Evolutionary conservation across 1,140 invertebrate genomes (phyloP).

Genomic region (Diploscapter pachys): DNA sequence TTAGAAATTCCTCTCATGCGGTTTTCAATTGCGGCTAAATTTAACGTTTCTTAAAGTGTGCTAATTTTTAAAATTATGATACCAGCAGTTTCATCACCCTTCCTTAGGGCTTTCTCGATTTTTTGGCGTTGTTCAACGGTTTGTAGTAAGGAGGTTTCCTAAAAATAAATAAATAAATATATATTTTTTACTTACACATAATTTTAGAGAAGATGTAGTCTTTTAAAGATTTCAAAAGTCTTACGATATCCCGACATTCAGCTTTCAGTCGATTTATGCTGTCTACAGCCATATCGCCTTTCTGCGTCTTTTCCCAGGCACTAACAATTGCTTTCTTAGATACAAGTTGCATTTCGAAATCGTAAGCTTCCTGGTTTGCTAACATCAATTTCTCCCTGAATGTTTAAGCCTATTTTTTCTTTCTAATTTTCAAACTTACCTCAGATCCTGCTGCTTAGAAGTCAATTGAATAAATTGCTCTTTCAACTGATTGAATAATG

Average conservation of each 20-base stretch:
- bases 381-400: slow-evolving; percentile 41
- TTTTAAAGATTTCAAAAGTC: background rate
- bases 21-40: slow-evolving; percentile 34
- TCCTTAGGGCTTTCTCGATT: slow-evolving; percentile 49
- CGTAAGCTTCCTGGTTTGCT: slow-evolving; percentile 53
- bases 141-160: too few species aligned
- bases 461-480: slow-evolving; percentile 49
- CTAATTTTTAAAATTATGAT: background rate
- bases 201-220: too few species aligned
- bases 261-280: slow-evolving; percentile 47
- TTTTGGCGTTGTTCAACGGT: slow-evolving; percentile 45
- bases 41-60: too few species aligned
- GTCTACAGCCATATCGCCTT: slow-evolving; percentile 45
- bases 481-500: slow-evolving; percentile 53
- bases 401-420: too few species aligned
- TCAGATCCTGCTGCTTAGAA: slow-evolving; percentile 51
- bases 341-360: slow-evolving; percentile 48
- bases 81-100: slow-evolving; percentile 43
- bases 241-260: slow-evolving; percentile 41
- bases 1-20: slow-evolving; percentile 45
- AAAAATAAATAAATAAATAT: too few species aligned
- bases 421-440: slow-evolving; percentile 33
- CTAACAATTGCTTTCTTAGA: slow-evolving; percentile 51
- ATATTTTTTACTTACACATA: too few species aligned
- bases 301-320: slow-evolving; percentile 51